phyloP scores from a whole-genome alignment of 2,797 vertebrate species.

The Pelodytes ibericus region DNA sequence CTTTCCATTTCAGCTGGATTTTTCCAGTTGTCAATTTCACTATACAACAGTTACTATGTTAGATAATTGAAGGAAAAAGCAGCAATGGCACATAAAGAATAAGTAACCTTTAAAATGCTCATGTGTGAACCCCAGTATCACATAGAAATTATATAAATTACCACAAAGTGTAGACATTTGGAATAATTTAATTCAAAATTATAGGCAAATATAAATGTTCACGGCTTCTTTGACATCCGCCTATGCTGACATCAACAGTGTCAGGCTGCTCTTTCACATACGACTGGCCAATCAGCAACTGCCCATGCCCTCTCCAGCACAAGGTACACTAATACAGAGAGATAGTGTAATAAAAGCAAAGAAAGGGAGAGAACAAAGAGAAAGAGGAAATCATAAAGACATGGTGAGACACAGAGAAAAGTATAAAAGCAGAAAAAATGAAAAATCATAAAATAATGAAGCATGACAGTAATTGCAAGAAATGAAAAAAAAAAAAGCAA shows the following conservation, averaged over 20 bases:
- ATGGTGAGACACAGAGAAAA: neutral
- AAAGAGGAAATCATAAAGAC: neutral
- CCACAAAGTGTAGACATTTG: too few species aligned
- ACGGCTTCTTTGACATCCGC: neutral
- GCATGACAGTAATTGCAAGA: neutral
- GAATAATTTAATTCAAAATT: too few species aligned
- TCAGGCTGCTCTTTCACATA: neutral
- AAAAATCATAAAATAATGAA: neutral
- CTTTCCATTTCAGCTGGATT: too few species aligned
- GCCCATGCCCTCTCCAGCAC: neutral
- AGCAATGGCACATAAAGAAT: too few species aligned
- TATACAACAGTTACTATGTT: too few species aligned
- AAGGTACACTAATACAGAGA: neutral
- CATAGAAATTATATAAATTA: too few species aligned
- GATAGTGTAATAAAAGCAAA: neutral
- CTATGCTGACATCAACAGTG: neutral
- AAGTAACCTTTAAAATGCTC: too few species aligned
- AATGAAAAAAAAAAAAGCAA: neutral
- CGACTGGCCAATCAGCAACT: neutral
- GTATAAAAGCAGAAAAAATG: neutral
- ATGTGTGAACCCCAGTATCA: too few species aligned
- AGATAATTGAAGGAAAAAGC: too few species aligned
- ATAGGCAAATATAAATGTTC: too few species aligned
- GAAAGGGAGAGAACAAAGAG: neutral
- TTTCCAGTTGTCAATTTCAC: too few species aligned